phyloP scores from a whole-genome alignment of 2,888 invertebrate genomes.

The Pristionchus entomophagus region DNA sequence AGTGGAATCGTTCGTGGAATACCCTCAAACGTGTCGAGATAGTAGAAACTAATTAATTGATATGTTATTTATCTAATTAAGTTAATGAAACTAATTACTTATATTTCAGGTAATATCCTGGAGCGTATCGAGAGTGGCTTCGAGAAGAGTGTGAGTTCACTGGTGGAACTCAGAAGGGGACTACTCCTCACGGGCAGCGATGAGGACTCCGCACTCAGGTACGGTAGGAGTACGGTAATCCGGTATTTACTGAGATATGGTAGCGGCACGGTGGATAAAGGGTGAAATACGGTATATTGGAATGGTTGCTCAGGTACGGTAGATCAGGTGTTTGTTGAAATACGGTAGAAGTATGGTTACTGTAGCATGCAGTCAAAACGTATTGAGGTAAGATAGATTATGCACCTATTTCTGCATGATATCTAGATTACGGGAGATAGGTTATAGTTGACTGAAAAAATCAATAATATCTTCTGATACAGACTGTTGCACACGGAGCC shows the following conservation, averaged over 20 bases:
- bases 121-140: slow-evolving; percentile 43
- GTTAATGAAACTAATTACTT: no score
- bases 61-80: no score
- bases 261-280: neutral
- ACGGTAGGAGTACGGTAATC: slow-evolving; percentile 25
- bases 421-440: no score
- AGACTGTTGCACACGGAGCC: slow-evolving; percentile 68
- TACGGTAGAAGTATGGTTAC: neutral
- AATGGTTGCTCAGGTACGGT: neutral
- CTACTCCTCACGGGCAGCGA: slow-evolving; percentile 56
- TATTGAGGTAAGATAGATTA: no score
- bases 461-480: neutral
- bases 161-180: slow-evolving; percentile 47
- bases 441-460: neutral
- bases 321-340: neutral
- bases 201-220: slow-evolving; percentile 53
- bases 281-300: neutral
- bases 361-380: no score
- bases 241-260: neutral
- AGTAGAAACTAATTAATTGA: no score
- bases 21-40: no score
- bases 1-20: no score
- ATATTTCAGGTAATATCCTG: slow-evolving; percentile 32
- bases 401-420: no score
- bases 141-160: slow-evolving; percentile 34